Conservation (phyloP, 2,888 invertebrate genomes). For the Dione vanillae region DNA sequence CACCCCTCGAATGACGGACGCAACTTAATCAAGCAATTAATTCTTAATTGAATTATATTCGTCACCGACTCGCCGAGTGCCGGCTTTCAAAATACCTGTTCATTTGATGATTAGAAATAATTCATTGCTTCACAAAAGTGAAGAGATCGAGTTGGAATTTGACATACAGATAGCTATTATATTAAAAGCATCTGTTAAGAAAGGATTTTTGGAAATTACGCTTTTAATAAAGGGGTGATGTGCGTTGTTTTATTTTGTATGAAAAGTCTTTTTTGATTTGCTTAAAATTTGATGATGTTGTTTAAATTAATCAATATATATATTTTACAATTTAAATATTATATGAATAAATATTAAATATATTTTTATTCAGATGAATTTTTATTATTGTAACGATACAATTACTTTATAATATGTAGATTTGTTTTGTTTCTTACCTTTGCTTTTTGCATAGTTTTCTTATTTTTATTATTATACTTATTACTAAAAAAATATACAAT, state of each 20-base stretch:
- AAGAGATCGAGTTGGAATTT: slow-evolving; percentile 11
- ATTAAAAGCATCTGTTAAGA: neutral
- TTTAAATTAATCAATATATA: no score
- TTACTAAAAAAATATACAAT: no score
- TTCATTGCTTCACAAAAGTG: slow-evolving; percentile 38
- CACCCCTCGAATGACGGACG: slow-evolving; percentile 61
- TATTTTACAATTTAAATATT: no score
- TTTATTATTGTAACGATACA: no score
- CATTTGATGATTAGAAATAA: slow-evolving; percentile 31
- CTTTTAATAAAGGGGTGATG: slow-evolving; percentile 6
- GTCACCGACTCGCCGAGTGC: slow-evolving; percentile 64
- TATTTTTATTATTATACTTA: no score
- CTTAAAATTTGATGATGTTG: neutral
- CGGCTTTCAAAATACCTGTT: slow-evolving; percentile 50
- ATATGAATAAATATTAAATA: no score
- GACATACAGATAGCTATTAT: slow-evolving; percentile 7
- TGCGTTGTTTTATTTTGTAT: slow-evolving; percentile 1
- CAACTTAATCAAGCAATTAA: slow-evolving; percentile 82
- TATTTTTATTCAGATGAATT: no score
- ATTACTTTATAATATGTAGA: no score
- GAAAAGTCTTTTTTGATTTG: neutral
- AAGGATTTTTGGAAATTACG: slow-evolving; percentile 13
- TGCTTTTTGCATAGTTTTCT: no score
- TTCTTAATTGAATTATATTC: slow-evolving; percentile 80
- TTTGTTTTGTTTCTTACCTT: no score